phyloP scores from a whole-genome alignment of 2,797 vertebrate genomes.

The Acrocephalus scirpaceus region DNA sequence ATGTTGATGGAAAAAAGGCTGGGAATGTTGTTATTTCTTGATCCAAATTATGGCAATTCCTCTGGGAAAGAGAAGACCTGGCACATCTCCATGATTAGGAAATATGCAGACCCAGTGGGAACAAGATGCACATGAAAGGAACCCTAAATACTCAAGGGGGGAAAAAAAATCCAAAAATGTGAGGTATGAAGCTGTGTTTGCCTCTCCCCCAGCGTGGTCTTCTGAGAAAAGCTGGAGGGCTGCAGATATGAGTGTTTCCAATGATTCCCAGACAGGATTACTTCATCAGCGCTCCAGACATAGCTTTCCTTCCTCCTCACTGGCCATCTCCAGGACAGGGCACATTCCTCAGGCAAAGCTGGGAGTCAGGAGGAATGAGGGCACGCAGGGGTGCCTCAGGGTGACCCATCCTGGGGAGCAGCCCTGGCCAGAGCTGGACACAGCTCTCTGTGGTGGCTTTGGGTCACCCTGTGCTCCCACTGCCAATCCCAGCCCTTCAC shows the following conservation, averaged over 20 bases:
- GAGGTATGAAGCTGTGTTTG: conserved; percentile 44
- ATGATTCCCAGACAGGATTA: conserved; percentile 51
- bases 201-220: background rate
- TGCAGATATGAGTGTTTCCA: conserved; percentile 1
- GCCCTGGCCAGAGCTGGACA: background rate
- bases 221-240: conserved; percentile 37
- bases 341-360: background rate
- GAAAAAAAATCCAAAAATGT: background rate
- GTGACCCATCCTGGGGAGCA: background rate
- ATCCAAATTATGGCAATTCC: conserved; percentile 51
- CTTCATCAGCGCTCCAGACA: conserved; percentile 21
- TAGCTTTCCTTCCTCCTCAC: conserved; percentile 2
- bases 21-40: conserved; percentile 59
- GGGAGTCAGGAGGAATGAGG: background rate
- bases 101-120: conserved; percentile 56
- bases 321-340: background rate
- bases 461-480: background rate
- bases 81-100: conserved; percentile 40
- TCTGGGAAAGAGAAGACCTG: conserved; percentile 64
- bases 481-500: background rate
- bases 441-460: background rate
- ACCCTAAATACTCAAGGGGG: background rate
- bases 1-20: conserved; percentile 12
- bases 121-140: background rate
- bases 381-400: background rate